Evolutionary conservation across 1,140 invertebrate species (phyloP).

Genomic region (Drosophila sturtevanti): DNA sequence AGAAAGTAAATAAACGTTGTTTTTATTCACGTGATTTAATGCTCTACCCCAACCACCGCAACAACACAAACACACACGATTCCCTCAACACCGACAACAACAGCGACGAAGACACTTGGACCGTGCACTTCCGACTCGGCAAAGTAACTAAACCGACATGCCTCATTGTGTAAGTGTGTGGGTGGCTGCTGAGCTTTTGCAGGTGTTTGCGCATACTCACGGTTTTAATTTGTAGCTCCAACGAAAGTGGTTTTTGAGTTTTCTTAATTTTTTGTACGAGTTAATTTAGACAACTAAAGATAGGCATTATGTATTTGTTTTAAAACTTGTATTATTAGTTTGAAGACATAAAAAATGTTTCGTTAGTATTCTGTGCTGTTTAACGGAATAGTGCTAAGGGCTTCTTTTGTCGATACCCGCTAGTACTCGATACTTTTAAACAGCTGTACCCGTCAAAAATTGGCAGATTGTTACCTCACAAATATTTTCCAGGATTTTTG

Average conservation of each 20-base stretch:
- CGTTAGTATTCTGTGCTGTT: background rate
- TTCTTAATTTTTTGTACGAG: background rate
- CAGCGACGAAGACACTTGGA: slow-evolving; percentile 11
- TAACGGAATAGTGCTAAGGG: slow-evolving; percentile 4
- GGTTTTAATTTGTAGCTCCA: background rate
- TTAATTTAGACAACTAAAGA: background rate
- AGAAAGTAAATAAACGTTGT: slow-evolving; percentile 67
- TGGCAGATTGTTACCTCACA: slow-evolving; percentile 56
- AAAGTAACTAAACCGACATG: slow-evolving; percentile 31
- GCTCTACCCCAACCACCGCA: slow-evolving; percentile 34
- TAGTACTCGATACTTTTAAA: background rate
- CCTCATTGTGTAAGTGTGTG: background rate
- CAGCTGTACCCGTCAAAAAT: slow-evolving; percentile 29
- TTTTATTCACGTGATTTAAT: slow-evolving; percentile 71
- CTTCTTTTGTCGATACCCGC: background rate
- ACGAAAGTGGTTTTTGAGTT: slow-evolving; percentile 9
- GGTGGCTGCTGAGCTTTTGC: slow-evolving; percentile 17
- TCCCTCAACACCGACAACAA: background rate
- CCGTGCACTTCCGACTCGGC: slow-evolving; percentile 30
- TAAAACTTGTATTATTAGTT: too few relatives aligned
- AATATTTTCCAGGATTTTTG: slow-evolving; percentile 13
- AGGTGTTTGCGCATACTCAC: slow-evolving; percentile 5
- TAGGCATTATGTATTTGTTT: background rate
- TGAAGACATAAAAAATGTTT: too few relatives aligned
- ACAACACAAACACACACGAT: slow-evolving; percentile 28